Conservation (phyloP, 2,797 vertebrate species). For the Erpetoichthys calabaricus region DNA sequence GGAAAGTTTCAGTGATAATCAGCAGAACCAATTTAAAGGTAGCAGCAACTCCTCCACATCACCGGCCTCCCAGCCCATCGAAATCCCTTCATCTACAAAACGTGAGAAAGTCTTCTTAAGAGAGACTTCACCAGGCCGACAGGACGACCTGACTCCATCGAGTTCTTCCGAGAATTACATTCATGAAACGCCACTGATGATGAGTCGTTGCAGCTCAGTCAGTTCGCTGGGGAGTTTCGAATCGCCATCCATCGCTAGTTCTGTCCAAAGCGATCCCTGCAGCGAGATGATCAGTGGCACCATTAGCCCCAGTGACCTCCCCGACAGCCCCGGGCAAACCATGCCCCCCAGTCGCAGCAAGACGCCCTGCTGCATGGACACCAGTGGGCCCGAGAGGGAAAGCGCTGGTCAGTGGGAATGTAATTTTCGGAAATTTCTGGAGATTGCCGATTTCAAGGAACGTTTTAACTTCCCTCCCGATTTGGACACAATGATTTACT, state of each 20-base stretch:
- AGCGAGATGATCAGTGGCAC: constrained; percentile 94
- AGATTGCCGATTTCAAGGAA: constrained; percentile 86
- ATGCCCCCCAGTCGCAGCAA: constrained; percentile 97
- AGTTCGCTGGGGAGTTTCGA: constrained; percentile 94
- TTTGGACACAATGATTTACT: constrained; percentile 89
- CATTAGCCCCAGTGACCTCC: constrained; percentile 90
- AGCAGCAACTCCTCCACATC: constrained; percentile 33
- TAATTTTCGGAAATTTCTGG: constrained; percentile 83
- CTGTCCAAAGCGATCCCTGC: constrained; percentile 91
- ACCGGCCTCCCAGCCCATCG: constrained; percentile 50
- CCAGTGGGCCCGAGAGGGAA: constrained; percentile 60
- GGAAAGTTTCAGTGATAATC: constrained; percentile 56
- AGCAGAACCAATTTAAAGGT: constrained; percentile 41
- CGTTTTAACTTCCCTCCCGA: constrained; percentile 82
- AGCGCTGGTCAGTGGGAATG: constrained; percentile 80
- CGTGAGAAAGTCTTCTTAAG: constrained; percentile 62
- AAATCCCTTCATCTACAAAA: constrained; percentile 57
- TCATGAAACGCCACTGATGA: constrained; percentile 89
- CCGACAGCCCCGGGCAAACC: constrained; percentile 93
- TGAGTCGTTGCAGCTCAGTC: constrained; percentile 95
- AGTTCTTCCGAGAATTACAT: constrained; percentile 94
- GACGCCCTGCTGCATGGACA: constrained; percentile 70
- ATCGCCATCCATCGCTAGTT: constrained; percentile 88
- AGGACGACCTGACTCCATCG: constrained; percentile 79
- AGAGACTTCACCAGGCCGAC: constrained; percentile 47